Evolutionary conservation across 2,888 invertebrate species (phyloP).

Genomic region (Balanococcus diminutus): DNA sequence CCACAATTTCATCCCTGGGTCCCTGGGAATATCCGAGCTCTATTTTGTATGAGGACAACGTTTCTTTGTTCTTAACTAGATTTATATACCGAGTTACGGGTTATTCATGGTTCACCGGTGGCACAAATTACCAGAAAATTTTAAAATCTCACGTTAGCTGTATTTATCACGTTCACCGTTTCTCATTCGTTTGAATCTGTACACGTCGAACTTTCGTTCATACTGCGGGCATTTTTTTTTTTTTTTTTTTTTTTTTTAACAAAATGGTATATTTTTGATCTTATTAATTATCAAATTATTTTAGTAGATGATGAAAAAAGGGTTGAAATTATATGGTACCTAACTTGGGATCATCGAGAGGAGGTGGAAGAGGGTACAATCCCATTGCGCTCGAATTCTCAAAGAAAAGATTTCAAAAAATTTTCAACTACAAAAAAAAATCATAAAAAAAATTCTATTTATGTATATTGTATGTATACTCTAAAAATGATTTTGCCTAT

Average conservation of each 20-base stretch:
- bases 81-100: background rate
- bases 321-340: background rate
- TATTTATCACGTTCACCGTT: background rate
- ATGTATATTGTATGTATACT: no score
- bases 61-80: background rate
- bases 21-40: background rate
- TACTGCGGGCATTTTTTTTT: background rate
- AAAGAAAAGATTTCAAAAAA: no score
- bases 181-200: background rate
- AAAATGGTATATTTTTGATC: background rate
- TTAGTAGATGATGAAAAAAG: background rate
- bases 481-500: no score
- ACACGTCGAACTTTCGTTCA: background rate
- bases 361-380: no score
- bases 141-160: background rate
- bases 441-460: no score
- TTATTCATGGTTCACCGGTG: background rate
- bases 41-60: background rate
- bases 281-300: background rate
- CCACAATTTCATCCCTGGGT: constrained; percentile 3
- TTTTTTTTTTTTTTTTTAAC: no score
- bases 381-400: no score
- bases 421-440: no score
- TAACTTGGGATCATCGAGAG: no score
- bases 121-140: background rate